Percentiles rank a stretch among this genome's conserved stretches.
phyloP scores from a whole-genome alignment of 2,888 invertebrate genomes.

The Hypomecis atomaria region DNA sequence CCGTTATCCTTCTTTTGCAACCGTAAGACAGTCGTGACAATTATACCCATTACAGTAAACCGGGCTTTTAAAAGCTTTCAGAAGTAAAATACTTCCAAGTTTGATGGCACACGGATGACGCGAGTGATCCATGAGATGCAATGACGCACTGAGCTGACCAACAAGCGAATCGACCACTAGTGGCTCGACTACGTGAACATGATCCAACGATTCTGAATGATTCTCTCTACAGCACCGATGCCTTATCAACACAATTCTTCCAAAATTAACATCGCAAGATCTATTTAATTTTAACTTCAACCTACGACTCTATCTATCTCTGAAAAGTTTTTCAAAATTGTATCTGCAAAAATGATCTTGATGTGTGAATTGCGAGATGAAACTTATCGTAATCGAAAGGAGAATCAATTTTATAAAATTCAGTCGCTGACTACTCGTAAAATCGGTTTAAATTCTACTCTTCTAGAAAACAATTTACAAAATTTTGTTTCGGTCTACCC shows the following conservation, averaged over 20 bases:
- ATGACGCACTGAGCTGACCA: slow-evolving; percentile 56
- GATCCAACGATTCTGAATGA: slow-evolving; percentile 64
- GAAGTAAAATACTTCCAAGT: slow-evolving; percentile 47
- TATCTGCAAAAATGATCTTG: slow-evolving; percentile 58
- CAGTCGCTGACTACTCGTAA: slow-evolving; percentile 82
- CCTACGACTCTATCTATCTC: slow-evolving; percentile 53
- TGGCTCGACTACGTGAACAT: slow-evolving; percentile 69
- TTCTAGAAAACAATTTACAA: slow-evolving; percentile 80
- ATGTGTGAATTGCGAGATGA: slow-evolving; percentile 71
- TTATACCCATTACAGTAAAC: slow-evolving; percentile 33
- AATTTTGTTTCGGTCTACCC: slow-evolving; percentile 64
- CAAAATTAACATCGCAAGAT: slow-evolving; percentile 66
- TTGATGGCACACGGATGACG: slow-evolving; percentile 75
- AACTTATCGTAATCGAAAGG: slow-evolving; percentile 71
- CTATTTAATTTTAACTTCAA: slow-evolving; percentile 54
- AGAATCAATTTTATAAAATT: slow-evolving; percentile 79
- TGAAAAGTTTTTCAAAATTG: slow-evolving; percentile 40
- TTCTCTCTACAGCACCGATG: slow-evolving; percentile 77
- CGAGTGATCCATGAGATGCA: slow-evolving; percentile 57
- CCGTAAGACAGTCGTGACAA: not conserved
- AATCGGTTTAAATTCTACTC: slow-evolving; percentile 73
- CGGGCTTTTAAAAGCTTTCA: slow-evolving; percentile 31
- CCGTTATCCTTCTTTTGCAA: not conserved
- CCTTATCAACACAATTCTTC: slow-evolving; percentile 67
- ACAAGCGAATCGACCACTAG: slow-evolving; percentile 72